These are phyloP conservation scores for Paramisgurnus dabryanus DNA, from an alignment of 2,113 vertebrate genomes.

Conservation along the genomic window DNA sequence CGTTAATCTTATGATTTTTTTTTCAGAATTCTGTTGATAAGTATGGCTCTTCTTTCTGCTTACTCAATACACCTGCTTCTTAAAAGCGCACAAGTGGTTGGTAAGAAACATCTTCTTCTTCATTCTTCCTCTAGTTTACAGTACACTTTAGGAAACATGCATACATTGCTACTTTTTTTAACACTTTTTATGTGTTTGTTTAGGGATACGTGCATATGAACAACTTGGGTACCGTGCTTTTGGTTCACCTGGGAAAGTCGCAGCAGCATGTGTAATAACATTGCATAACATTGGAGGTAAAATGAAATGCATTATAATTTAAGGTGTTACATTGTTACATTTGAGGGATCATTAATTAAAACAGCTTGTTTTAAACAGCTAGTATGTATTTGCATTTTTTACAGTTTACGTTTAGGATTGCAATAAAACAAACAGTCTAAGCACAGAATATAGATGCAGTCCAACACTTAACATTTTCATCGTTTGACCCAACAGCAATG, in stretches of 20 bases:
- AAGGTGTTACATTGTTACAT: background rate
- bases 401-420: background rate
- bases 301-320: slow-evolving; percentile 13
- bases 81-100: slow-evolving; percentile 80
- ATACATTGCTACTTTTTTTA: background rate
- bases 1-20: background rate
- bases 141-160: no score
- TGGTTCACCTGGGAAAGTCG: slow-evolving; percentile 76
- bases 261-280: slow-evolving; percentile 78
- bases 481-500: slow-evolving; percentile 73
- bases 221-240: slow-evolving; percentile 84
- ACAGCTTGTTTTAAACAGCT: no score
- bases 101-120: slow-evolving; percentile 63
- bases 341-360: background rate
- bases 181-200: background rate
- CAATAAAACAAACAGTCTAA: background rate
- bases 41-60: slow-evolving; percentile 79
- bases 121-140: no score
- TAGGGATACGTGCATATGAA: slow-evolving; percentile 84
- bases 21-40: slow-evolving; percentile 74
- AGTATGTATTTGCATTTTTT: background rate
- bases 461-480: slow-evolving; percentile 9
- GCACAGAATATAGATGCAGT: background rate
- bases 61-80: slow-evolving; percentile 86
- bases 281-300: slow-evolving; percentile 86